Percentiles rank a stretch among this genome's conserved stretches.
Evolutionary conservation across 2,797 vertebrate species (phyloP).

Genomic region (Staurois parvus): DNA sequence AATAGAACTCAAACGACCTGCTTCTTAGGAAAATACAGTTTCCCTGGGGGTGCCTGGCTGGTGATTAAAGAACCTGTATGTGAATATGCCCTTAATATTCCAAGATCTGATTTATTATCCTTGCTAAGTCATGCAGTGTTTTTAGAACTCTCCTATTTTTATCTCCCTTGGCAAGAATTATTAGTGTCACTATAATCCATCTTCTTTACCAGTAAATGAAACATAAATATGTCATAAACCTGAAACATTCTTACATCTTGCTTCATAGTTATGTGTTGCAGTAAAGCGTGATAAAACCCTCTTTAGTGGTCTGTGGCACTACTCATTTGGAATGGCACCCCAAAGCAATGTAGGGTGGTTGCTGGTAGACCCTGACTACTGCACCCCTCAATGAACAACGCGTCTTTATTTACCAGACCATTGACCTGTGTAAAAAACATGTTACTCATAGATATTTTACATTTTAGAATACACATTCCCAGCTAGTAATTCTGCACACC

Average conservation of each 20-base stretch:
- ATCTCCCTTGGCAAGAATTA: neutral
- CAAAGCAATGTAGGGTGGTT: neutral
- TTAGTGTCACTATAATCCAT: neutral
- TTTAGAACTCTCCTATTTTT: neutral
- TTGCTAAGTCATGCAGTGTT: neutral
- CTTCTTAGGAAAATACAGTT: neutral
- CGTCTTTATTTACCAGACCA: no score
- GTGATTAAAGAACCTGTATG: neutral
- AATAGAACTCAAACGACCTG: neutral
- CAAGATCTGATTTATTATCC: neutral
- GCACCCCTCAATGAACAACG: no score
- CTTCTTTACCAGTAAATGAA: slow-evolving; percentile 12
- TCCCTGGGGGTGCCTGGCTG: neutral
- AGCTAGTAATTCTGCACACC: no score
- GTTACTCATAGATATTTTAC: no score
- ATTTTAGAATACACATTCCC: no score
- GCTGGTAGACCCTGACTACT: neutral
- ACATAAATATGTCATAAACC: neutral
- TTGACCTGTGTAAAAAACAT: no score
- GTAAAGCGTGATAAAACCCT: no score
- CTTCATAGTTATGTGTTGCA: neutral
- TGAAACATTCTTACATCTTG: neutral
- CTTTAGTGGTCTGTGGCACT: no score
- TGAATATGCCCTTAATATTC: neutral
- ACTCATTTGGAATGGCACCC: neutral